These are phyloP conservation scores for Aulostomus chinensis DNA, from an alignment of 2,797 vertebrate genomes.

Conservation along the genomic window DNA sequence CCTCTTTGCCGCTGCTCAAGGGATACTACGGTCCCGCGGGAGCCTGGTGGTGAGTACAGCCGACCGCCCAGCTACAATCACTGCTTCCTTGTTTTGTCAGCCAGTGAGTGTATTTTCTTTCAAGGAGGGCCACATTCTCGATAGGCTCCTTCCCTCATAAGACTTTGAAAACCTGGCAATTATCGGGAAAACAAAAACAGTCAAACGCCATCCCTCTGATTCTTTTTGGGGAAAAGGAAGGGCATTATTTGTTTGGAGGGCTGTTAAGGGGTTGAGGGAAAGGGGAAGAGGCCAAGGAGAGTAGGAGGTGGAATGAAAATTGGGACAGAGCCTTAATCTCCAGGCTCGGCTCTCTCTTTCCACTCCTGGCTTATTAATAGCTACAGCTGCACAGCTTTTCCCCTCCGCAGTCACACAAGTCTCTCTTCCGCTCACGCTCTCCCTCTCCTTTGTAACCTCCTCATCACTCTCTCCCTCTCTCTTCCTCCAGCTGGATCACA, in stretches of 20 bases:
- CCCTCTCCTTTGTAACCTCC: constrained; percentile 65
- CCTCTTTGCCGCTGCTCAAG: constrained; percentile 75
- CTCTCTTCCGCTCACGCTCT: constrained; percentile 64
- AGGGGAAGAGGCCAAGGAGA: constrained; percentile 54
- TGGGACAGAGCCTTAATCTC: constrained; percentile 77
- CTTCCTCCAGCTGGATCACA: constrained; percentile 83
- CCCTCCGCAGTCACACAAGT: constrained; percentile 68
- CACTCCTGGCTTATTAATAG: constrained; percentile 78
- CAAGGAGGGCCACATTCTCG: constrained; percentile 22
- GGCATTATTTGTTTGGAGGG: constrained; percentile 62
- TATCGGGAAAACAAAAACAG: constrained; percentile 69
- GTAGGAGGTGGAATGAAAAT: constrained; percentile 69
- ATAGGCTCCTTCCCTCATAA: constrained; percentile 16
- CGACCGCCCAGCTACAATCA: background rate
- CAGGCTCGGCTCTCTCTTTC: constrained; percentile 68
- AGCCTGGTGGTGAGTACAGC: constrained; percentile 76
- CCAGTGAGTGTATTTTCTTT: too few species aligned
- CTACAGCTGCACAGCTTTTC: constrained; percentile 73
- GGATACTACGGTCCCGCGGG: constrained; percentile 82
- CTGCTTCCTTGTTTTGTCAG: constrained; percentile 12
- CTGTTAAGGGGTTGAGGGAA: constrained; percentile 43
- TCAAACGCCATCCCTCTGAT: constrained; percentile 20
- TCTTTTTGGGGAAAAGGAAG: constrained; percentile 34
- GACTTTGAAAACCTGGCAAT: constrained; percentile 62
- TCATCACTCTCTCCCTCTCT: constrained; percentile 50